phyloP scores from a whole-genome alignment of 2,888 invertebrate genomes.

The Hedychridium roseum region DNA sequence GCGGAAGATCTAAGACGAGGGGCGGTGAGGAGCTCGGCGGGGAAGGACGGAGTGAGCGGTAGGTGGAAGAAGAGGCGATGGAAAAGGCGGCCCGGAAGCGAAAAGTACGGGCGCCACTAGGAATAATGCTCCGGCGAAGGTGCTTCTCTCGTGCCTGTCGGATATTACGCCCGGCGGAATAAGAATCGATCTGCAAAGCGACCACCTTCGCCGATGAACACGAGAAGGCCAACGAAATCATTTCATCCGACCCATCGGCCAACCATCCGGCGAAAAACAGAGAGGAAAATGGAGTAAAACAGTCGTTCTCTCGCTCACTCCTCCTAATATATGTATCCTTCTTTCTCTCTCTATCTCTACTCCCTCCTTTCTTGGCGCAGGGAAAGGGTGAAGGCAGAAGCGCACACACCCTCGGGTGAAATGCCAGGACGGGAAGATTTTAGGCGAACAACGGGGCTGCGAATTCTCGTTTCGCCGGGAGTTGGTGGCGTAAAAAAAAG shows the following conservation, averaged over 20 bases:
- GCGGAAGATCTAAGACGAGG: not conserved
- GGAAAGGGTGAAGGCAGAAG: too few relatives aligned
- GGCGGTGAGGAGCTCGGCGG: not conserved
- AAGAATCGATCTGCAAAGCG: constrained; percentile 46
- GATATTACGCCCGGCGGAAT: constrained; percentile 51
- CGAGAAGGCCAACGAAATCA: not conserved
- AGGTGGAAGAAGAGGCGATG: too few relatives aligned
- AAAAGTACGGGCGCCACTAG: constrained; percentile 13
- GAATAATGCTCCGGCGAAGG: constrained; percentile 26
- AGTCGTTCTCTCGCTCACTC: too few relatives aligned
- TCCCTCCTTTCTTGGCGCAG: too few relatives aligned
- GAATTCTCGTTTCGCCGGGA: too few relatives aligned
- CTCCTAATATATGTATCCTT: too few relatives aligned
- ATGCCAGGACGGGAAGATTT: too few relatives aligned
- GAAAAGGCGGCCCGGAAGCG: too few relatives aligned
- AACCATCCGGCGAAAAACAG: constrained; percentile 1
- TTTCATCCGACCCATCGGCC: not conserved
- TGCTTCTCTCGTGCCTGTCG: constrained; percentile 46
- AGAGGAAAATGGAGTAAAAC: constrained; percentile 4
- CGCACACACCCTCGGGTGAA: too few relatives aligned
- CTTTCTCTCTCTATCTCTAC: too few relatives aligned
- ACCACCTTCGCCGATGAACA: constrained; percentile 7
- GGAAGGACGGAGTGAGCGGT: not conserved
- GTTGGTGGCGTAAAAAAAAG: too few relatives aligned
- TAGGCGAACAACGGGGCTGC: too few relatives aligned